Evolutionary conservation across 2,888 invertebrate genomes (phyloP), one percentile per base, ranked within the genome.

Genomic region (Sesia bembeciformis): DNA sequence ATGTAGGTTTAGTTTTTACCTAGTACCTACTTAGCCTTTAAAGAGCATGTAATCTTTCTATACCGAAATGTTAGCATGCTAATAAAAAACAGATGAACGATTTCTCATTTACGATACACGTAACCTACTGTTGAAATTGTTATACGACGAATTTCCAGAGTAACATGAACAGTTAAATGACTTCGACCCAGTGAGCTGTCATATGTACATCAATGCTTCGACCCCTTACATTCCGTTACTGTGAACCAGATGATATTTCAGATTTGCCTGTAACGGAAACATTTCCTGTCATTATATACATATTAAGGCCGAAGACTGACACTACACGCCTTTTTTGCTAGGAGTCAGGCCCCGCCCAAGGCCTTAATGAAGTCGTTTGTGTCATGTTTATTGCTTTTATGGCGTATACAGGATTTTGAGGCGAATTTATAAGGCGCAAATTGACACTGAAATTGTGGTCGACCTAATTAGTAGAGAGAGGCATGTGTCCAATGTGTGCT

Each of bases 361-460:
- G 71, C 72, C 73, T 80, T 89, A 89, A 88, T 89, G 87, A 88
- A 88, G 82, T 78, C 79, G 80, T 89, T 89, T 84, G 68, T 76
- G 87, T 88, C 88, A 86, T 78, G 76, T 87, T 87, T 88, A 87
- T 87, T 82, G 78, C 84, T 78, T 84, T 89, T 82, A 87, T 77
- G 81, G 78, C 78, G 78, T 76, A 80, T 83, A 74, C 75, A 66
- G 80, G 85, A 83, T 85, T 86, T 85, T 77, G 79, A 76, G 71
- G 75, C 72, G 73, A 81, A 88, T 86, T 88, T 88, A 87, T 74
- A 81, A 78, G 74, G 80, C 78, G 81, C 74, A 83, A 88, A 88
- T 85, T 85, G 86, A 84, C 84, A 78, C 78, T 70, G 75, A 73
- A 80, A 76, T 76, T 75, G 70, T 77, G 67, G 76, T 61, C 64